These are phyloP conservation scores for Heliconius melpomene DNA, from an alignment of 1,140 invertebrate genomes.

Conservation along the genomic window DNA sequence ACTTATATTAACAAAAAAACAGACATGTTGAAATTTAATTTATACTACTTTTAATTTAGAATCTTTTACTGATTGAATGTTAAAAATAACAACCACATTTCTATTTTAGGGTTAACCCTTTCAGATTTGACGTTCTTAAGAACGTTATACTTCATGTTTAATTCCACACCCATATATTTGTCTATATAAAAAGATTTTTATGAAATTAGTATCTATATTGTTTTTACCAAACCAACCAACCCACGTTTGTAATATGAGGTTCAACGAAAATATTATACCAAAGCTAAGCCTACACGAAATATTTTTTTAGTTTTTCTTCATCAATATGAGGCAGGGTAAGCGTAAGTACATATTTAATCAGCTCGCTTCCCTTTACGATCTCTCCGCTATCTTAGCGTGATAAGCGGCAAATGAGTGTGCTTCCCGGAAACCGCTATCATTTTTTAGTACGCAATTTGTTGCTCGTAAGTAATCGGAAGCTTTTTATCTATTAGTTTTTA, in stretches of 20 bases:
- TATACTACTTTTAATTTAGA: too few relatives aligned
- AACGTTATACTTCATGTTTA: too few relatives aligned
- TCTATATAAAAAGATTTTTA: too few relatives aligned
- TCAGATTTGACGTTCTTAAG: too few relatives aligned
- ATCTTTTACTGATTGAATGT: too few relatives aligned
- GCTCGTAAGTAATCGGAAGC: constrained; percentile 20
- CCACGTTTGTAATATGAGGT: neutral
- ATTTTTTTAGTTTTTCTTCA: constrained; percentile 16
- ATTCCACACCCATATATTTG: too few relatives aligned
- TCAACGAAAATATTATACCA: neutral
- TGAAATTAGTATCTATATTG: too few relatives aligned
- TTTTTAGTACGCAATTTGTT: constrained; percentile 25
- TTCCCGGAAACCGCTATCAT: constrained; percentile 27
- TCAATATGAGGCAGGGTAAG: constrained; percentile 18
- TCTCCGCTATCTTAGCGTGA: constrained; percentile 29
- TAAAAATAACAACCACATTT: too few relatives aligned
- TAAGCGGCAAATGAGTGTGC: constrained; percentile 36
- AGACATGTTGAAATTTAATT: too few relatives aligned
- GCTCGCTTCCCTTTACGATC: constrained; percentile 27
- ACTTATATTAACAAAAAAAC: too few relatives aligned
- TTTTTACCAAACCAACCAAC: neutral
- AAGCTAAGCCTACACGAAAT: neutral
- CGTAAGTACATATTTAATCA: constrained; percentile 29
- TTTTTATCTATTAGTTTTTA: constrained; percentile 1
- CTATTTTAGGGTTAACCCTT: too few relatives aligned